Conservation (phyloP, 2,888 invertebrate genomes). For the Ennomos fuscantarius region DNA sequence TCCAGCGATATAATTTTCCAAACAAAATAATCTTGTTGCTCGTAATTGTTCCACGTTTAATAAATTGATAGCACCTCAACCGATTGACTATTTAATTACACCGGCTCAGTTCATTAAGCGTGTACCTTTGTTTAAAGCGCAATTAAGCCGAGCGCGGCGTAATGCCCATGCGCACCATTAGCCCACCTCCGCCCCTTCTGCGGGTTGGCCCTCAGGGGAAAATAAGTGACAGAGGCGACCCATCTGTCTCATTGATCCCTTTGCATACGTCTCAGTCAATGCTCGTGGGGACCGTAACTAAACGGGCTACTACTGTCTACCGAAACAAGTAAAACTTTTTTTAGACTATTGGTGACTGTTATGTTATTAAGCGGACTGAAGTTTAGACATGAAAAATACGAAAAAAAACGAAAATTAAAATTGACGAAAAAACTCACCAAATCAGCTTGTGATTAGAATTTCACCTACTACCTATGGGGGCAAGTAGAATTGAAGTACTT, state of each 20-base stretch:
- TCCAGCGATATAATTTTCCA: background rate
- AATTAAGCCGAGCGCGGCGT: constrained; percentile 59
- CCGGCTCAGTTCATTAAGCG: constrained; percentile 32
- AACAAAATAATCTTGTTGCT: background rate
- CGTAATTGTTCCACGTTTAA: constrained; percentile 3
- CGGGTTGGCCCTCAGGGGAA: constrained; percentile 53
- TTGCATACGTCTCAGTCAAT: constrained; percentile 80
- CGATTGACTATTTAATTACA: constrained; percentile 30
- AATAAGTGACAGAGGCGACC: constrained; percentile 73
- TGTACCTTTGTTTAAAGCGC: constrained; percentile 55
- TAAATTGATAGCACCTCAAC: constrained; percentile 15
- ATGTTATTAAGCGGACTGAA: too few relatives aligned
- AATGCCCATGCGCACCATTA: constrained; percentile 76
- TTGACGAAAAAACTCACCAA: too few relatives aligned
- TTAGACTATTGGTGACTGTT: too few relatives aligned
- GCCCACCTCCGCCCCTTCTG: constrained; percentile 39
- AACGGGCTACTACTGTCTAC: constrained; percentile 35
- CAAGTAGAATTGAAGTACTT: too few relatives aligned
- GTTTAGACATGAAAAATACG: too few relatives aligned
- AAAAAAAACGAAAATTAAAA: too few relatives aligned
- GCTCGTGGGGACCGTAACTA: constrained; percentile 49
- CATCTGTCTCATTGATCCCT: constrained; percentile 81
- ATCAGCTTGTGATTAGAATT: too few relatives aligned
- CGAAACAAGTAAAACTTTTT: too few relatives aligned
- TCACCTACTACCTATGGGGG: too few relatives aligned